phyloP scores from a whole-genome alignment of 1,140 invertebrate genomes.

The Diorhabda elongata region DNA sequence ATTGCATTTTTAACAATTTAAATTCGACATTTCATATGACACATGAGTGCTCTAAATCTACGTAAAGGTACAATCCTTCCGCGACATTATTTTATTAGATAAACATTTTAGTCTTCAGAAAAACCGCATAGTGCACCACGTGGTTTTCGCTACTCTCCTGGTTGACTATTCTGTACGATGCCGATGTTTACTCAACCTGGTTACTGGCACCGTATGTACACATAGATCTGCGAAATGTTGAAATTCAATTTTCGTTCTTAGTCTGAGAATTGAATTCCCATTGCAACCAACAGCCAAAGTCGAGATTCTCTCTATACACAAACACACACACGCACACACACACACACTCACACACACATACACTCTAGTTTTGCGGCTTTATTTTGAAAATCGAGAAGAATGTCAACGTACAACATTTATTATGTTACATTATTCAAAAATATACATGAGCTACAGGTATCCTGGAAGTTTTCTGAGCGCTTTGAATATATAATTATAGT shows the following conservation, averaged over 20 bases:
- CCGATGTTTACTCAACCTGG: background rate
- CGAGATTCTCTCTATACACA: background rate
- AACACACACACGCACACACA: background rate
- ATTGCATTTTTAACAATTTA: no score
- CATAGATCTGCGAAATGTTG: slow-evolving; percentile 8
- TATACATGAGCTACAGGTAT: background rate
- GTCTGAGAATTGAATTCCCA: slow-evolving; percentile 6
- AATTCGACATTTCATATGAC: no score
- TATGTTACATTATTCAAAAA: background rate
- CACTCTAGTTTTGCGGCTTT: background rate
- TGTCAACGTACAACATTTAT: background rate
- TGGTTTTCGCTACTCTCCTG: background rate
- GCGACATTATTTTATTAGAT: background rate
- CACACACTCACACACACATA: no score
- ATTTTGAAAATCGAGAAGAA: background rate
- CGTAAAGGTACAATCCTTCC: no score
- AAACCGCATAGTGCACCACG: background rate
- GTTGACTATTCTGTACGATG: background rate
- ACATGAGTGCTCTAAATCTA: no score
- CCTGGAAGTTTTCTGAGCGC: no score
- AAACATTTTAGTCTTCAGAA: background rate
- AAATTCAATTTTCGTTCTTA: slow-evolving; percentile 8
- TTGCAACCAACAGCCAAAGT: slow-evolving; percentile 3
- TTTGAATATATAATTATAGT: no score
- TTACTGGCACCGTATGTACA: background rate